Evolutionary conservation across 2,797 vertebrate genomes (phyloP).

Genomic region (Epinephelus awoara): DNA sequence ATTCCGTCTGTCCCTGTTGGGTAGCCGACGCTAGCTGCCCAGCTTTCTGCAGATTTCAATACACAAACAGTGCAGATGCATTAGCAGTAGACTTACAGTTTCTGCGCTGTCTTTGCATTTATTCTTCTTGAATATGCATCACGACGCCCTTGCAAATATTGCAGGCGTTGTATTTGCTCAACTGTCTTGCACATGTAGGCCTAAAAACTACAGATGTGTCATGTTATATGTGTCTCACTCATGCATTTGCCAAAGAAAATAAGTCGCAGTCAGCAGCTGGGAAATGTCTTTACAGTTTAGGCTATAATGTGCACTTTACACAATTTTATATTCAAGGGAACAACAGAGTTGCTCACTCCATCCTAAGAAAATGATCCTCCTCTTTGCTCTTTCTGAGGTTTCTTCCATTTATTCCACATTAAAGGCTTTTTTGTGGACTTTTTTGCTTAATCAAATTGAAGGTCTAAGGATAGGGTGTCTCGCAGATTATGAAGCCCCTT

Average conservation of each 20-base stretch:
- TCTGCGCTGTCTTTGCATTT: background rate
- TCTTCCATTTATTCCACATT: background rate
- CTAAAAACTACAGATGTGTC: background rate
- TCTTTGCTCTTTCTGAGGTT: background rate
- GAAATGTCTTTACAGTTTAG: background rate
- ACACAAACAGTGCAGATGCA: background rate
- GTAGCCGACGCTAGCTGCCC: background rate
- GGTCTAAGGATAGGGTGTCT: too few species aligned
- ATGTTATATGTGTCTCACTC: background rate
- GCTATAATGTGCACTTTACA: background rate
- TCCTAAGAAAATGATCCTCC: background rate
- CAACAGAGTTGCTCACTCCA: background rate
- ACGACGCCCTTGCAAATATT: too few species aligned
- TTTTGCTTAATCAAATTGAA: too few species aligned
- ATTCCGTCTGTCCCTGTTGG: background rate
- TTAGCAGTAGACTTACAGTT: background rate
- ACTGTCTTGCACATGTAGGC: background rate
- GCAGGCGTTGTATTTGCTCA: too few species aligned
- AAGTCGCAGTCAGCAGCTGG: background rate
- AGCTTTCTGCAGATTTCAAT: conserved; percentile 2
- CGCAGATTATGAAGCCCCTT: background rate
- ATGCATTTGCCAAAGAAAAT: background rate
- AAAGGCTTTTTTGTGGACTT: too few species aligned
- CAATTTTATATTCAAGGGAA: background rate
- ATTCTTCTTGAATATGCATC: too few species aligned